phyloP scores from a whole-genome alignment of 1,140 invertebrate genomes.

The Parapsyche elsis region DNA sequence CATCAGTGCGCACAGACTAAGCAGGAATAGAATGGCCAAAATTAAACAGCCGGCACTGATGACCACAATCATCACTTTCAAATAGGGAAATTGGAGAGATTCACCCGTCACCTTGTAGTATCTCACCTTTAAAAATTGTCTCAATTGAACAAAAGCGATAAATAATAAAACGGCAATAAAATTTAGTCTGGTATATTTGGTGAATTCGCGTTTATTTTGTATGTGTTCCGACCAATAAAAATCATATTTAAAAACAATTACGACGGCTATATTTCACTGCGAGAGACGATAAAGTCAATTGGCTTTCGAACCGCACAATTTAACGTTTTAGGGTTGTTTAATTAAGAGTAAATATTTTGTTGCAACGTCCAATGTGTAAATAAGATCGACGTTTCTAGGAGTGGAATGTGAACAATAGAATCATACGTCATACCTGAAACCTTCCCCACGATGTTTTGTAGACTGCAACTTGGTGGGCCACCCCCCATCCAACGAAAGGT shows the following conservation, averaged over 20 bases:
- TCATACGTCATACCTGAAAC: constrained; percentile 63
- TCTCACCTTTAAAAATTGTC: constrained; percentile 61
- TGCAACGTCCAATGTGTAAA: background rate
- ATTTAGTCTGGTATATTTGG: too few relatives aligned
- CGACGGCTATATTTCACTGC: background rate
- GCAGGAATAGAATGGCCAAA: constrained; percentile 68
- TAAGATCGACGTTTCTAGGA: background rate
- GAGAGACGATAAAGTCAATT: background rate
- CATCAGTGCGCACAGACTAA: constrained; percentile 68
- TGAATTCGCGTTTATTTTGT: constrained; percentile 12
- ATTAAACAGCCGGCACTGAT: constrained; percentile 71
- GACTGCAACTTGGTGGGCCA: constrained; percentile 71
- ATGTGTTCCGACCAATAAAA: background rate
- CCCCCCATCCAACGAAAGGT: constrained; percentile 73
- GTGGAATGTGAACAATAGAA: background rate
- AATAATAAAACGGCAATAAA: background rate
- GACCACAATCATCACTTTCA: constrained; percentile 69
- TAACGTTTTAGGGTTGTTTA: too few relatives aligned
- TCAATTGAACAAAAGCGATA: background rate
- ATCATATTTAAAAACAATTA: background rate
- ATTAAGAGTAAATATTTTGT: background rate
- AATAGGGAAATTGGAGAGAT: constrained; percentile 69
- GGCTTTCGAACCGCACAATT: background rate
- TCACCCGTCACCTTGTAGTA: constrained; percentile 68
- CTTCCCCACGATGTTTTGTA: constrained; percentile 73